Base-by-base conservation (phyloP, 1,140 invertebrate species). In the Drosophila lacteicornis region DNA sequence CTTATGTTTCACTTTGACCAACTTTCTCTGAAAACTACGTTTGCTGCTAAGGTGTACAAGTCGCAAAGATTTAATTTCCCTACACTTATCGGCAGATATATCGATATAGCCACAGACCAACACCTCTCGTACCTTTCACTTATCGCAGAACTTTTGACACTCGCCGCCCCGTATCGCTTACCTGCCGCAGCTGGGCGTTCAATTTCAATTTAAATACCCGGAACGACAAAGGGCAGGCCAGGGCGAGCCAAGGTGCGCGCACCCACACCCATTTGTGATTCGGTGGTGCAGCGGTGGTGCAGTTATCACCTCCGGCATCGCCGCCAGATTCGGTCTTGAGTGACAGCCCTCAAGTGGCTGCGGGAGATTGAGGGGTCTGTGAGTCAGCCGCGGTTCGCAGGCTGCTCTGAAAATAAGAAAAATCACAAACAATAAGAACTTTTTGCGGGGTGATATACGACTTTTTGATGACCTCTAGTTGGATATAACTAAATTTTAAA, bases 341-440 rank as follows among this genome's bases (percentile, higher is more conserved):
- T 83, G 80, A 83, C 80, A 84, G 77, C 77, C 69, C 67, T 80
- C 62, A 79, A 77, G 82, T 85, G 82, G 75, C 33, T 62, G 57
- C 9, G 55, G 43, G 17, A 33, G 67, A 55, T 15, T 19, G 25
- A 50, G 61, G 60, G 62, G 47, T 77, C 50, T 65, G 62, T 68
- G 65, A 55, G 58, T 70, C 67, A 60, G 66, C 53, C 51, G 40
- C 40, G 38, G 36, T 43, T 53, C 67, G 67, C 69, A 57, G 69
- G 67, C 65, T 40, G 36, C 12, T 38, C 55, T 73, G 38, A 73
- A 38, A 55, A 70, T 19, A 46, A 53, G 27, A 70, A 66, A 70
- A 46, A 55, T 55, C 46, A 22, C 53, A 59, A 71, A 60, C 69
- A 73, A 59, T 60, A 51, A 73, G 67, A 73, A 73, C 38, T 25